Base-by-base conservation (phyloP, 2,888 invertebrate genomes). In the Aplocera efformata region DNA sequence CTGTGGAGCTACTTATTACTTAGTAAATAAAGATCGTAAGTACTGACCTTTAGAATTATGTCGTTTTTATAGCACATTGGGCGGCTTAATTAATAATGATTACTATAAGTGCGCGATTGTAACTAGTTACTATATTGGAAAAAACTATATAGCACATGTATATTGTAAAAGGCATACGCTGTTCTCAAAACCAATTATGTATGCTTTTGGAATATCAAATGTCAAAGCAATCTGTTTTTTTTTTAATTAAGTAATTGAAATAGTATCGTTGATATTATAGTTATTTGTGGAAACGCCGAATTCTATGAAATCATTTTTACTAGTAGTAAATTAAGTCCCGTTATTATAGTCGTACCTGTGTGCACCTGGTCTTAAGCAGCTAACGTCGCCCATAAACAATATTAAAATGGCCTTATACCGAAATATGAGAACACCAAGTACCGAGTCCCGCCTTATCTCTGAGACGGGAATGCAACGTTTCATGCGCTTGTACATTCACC, bases 201-300 rank as follows among this genome's bases (percentile, higher is more conserved):
- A n/a, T 26, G 24, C 24, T 32, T 34, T 35, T 10, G 22, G 44
- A 44, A 40, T 1, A 17, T 24, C 7, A 44, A 44, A 44, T 44
- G 44, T 36, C 29, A 28, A 42, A n/a, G n/a, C 41, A 34, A 38
- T 39, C 30, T 35, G 27, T 40, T 40, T 35, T 44, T 35, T 32
- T 20, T 10, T 25, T 11, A 9, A 10, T 11, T 26, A 11, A 10
- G 6, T 7, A 25, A 6, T 6, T 6, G 6, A 24, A 22, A n/a
- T n/a, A 24, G 20, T 10, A 25, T 6, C 23, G 21, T 28, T 8
- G 31, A 31, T 7, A 32, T 39, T 34, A 8, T 20, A 29, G 2
- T 13, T 11, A 13, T 38, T 38, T 43, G 30, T 8, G 21, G 20
- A 36, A 35, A 23, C 31, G 17, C 11, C 31, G 6, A 25, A 39